These are phyloP conservation scores for Jordanella pulchra DNA, from an alignment of 2,797 vertebrate genomes.

Conservation along the genomic window DNA sequence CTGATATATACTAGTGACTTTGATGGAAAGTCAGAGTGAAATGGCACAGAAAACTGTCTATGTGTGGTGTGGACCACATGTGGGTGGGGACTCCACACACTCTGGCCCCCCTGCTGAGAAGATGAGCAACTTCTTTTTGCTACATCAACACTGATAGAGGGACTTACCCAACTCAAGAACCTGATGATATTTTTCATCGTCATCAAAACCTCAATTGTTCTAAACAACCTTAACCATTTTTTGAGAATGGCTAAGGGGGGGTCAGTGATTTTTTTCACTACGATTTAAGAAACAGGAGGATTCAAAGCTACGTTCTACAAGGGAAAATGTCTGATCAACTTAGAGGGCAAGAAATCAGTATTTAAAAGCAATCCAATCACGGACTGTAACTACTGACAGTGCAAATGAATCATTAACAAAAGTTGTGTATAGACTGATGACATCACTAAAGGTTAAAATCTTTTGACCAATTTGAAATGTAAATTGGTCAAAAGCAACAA, in stretches of 20 bases:
- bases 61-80: conserved; percentile 64
- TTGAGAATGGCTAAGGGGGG: background rate
- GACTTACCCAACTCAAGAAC: conserved; percentile 53
- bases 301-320: background rate
- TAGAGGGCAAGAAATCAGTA: background rate
- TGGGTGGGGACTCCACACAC: conserved; percentile 69
- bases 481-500: background rate
- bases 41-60: conserved; percentile 38
- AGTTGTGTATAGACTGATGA: background rate
- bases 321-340: background rate
- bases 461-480: background rate
- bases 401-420: background rate
- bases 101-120: conserved; percentile 38
- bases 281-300: background rate
- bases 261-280: background rate
- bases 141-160: conserved; percentile 29
- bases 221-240: conserved; percentile 9
- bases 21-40: conserved; percentile 44
- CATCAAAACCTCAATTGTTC: conserved; percentile 12
- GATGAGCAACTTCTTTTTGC: conserved; percentile 24
- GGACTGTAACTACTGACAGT: background rate
- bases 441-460: background rate
- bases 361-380: background rate
- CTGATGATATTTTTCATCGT: conserved; percentile 25
- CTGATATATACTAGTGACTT: conserved; percentile 45